phyloP scores from a whole-genome alignment of 1,140 invertebrate genomes.

The Polypedilum pembai region DNA sequence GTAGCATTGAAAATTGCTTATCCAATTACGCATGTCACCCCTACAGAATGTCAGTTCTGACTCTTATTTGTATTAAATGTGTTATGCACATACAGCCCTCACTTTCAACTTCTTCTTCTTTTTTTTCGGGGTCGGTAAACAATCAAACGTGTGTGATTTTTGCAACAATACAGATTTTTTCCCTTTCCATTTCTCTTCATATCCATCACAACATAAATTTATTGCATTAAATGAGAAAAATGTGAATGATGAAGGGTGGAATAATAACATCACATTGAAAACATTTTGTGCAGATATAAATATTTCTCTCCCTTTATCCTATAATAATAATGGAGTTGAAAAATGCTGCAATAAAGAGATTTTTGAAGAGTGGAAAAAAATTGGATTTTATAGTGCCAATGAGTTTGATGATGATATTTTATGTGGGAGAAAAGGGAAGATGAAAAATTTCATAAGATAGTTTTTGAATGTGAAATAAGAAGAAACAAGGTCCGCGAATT shows the following conservation, averaged over 20 bases:
- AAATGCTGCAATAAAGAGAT: background rate
- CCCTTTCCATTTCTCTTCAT: no score
- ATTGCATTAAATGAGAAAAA: no score
- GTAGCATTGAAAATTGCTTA: constrained; percentile 12
- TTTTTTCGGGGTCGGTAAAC: background rate
- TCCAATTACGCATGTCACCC: background rate
- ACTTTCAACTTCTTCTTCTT: background rate
- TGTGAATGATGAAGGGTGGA: no score
- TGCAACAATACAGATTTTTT: background rate
- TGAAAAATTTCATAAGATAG: no score
- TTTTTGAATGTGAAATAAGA: no score
- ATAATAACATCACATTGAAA: background rate
- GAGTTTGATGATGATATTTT: no score
- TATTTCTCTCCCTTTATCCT: background rate
- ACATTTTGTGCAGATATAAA: background rate
- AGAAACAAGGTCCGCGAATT: no score
- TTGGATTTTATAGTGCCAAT: no score
- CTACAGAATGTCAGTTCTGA: background rate
- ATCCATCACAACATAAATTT: no score
- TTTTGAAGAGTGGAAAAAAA: no score
- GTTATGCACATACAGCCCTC: background rate
- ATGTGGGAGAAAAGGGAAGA: no score
- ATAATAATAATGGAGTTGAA: constrained; percentile 7
- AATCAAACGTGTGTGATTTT: constrained; percentile 12
- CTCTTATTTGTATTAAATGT: no score